Evolutionary conservation across 2,113 vertebrate genomes (phyloP), one percentile per base, ranked within the genome.

Genomic region (Phylloscopus trochilus): DNA sequence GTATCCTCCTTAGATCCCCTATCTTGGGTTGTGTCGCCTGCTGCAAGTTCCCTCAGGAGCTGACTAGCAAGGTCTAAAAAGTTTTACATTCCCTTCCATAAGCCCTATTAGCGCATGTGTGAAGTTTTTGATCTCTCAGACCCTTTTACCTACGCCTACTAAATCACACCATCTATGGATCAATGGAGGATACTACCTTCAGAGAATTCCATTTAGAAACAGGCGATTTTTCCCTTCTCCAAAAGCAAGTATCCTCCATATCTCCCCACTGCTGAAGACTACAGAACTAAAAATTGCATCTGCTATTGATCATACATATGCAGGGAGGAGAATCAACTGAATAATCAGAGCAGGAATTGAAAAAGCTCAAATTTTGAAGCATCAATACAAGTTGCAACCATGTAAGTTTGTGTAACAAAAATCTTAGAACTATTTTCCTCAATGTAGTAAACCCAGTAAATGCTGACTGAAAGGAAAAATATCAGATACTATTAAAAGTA

Each of bases 1-100:
- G 98, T 98, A 98, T 98, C 98, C 97, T 98, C 97, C 97, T 97
- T 97, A 98, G 98, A 98, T 98, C 94, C 93, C 97, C 98, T 98
- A 97, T 98, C 98, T 98, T 98, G 98, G 98, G 97, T 98, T 96
- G 97, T 97, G 95, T 97, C 86, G 97, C 97, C 97, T 98, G 97
- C 97, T 97, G 83, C 96, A 95, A 97, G 95, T 97, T 97, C 96
- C 96, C 97, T 95, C 82, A 98, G 96, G 91, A 97, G 95, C 96
- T 93, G 96, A 97, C 87, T 96, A 98, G 96, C 96, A 98, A 98
- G 97, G 84, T 97, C 92, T 96, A 93, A 94, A 66, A 97, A 97
- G 94, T 96, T 98, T 98, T 96, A 85, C 39, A 86, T 95, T 96
- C 95, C 97, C 97, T 97, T 98, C 97, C 35, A 96, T 94, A 97